phyloP scores from a whole-genome alignment of 2,888 invertebrate genomes.

The Tiliacea aurago region DNA sequence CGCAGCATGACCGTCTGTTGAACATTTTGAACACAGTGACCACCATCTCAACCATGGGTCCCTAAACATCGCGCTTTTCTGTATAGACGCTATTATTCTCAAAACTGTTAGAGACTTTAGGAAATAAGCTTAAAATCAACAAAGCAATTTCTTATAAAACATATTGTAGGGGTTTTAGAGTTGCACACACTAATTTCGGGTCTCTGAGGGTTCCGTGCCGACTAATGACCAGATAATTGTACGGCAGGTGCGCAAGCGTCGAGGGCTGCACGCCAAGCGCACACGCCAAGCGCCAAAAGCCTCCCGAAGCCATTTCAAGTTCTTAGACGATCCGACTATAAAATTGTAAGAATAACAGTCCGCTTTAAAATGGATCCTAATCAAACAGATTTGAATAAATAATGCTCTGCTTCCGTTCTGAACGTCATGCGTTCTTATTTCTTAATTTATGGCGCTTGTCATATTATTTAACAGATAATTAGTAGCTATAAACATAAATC shows the following conservation, averaged over 20 bases:
- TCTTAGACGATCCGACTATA: conserved; percentile 47
- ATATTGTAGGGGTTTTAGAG: conserved; percentile 61
- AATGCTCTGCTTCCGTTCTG: conserved; percentile 69
- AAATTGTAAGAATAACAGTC: conserved; percentile 51
- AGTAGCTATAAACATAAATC: conserved; percentile 53
- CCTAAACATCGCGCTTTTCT: neutral
- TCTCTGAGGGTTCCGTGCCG: conserved; percentile 78
- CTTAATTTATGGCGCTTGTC: conserved; percentile 57
- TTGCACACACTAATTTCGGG: conserved; percentile 77
- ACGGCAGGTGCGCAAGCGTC: conserved; percentile 82
- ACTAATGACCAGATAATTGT: conserved; percentile 86
- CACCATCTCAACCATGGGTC: neutral
- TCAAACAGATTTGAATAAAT: conserved; percentile 72
- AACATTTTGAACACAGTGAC: conserved; percentile 2
- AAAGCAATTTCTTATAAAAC: conserved; percentile 26
- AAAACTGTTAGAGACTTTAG: neutral
- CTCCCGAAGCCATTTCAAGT: conserved; percentile 57
- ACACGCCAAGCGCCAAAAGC: conserved; percentile 80
- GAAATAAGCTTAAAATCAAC: neutral
- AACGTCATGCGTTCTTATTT: conserved; percentile 61
- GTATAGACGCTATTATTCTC: neutral
- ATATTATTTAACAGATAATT: conserved; percentile 50
- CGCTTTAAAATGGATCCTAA: conserved; percentile 57
- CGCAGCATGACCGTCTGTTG: neutral
- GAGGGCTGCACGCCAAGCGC: conserved; percentile 82